Conservation (phyloP, 2,797 vertebrate species). For the Propithecus deckenii region DNA sequence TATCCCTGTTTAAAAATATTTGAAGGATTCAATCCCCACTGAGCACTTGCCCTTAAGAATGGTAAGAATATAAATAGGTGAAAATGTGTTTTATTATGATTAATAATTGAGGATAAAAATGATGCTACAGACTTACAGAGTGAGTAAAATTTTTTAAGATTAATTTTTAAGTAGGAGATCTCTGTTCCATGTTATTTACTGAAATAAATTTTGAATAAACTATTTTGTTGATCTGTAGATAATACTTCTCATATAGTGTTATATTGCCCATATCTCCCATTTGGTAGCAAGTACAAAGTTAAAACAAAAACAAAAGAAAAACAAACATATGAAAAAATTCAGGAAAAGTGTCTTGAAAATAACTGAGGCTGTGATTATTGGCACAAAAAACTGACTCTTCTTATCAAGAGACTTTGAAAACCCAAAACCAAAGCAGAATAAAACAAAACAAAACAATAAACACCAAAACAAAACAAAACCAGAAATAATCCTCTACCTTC, state of each 20-base stretch:
- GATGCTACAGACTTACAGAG: not conserved
- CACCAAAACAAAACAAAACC: not conserved
- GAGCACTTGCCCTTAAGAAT: not conserved
- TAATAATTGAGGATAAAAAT: not conserved
- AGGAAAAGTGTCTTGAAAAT: not conserved
- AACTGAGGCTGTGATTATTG: not conserved
- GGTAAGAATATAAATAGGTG: not conserved
- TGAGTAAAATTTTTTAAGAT: not conserved
- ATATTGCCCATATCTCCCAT: not conserved
- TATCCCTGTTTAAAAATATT: not conserved
- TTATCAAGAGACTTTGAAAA: not conserved
- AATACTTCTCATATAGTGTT: not conserved
- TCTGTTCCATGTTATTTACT: not conserved
- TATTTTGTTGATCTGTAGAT: not conserved
- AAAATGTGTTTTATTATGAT: not conserved
- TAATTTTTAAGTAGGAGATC: not conserved
- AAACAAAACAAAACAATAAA: not conserved
- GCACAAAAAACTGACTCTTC: not conserved
- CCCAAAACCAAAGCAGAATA: not conserved
- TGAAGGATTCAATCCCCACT: not conserved
- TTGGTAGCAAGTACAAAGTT: not conserved
- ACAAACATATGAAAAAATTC: not conserved
- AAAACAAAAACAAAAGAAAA: not conserved
- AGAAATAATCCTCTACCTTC: not conserved
- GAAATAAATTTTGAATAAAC: not conserved